phyloP scores from a whole-genome alignment of 2,888 invertebrate species.

The Scaptomyza caliginosa region DNA sequence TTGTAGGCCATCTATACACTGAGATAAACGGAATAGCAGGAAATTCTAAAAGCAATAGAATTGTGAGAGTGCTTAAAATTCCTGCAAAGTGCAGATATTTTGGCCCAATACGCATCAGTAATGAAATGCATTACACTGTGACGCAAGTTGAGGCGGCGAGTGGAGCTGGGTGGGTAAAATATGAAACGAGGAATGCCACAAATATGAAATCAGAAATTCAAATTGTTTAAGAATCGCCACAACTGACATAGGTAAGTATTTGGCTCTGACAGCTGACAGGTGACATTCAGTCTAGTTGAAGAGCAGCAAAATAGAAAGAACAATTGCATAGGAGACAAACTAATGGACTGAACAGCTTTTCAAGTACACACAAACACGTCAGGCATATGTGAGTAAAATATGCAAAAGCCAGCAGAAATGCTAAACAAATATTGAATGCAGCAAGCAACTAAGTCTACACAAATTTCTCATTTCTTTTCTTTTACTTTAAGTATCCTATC shows the following conservation, averaged over 20 bases:
- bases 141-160: background rate
- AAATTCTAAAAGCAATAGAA: too few species aligned
- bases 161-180: background rate
- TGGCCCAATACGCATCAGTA: background rate
- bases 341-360: background rate
- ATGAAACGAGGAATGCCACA: background rate
- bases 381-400: background rate
- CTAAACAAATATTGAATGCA: background rate
- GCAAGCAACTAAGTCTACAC: background rate
- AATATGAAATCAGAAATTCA: slow-evolving; percentile 26
- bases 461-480: too few species aligned
- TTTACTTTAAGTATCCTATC: too few species aligned
- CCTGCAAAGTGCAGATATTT: background rate
- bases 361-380: background rate
- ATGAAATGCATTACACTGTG: background rate
- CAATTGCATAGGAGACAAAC: background rate
- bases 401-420: slow-evolving; percentile 6
- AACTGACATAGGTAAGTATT: slow-evolving; percentile 17
- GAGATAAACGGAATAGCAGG: too few species aligned
- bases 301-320: too few species aligned
- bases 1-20: slow-evolving; percentile 25
- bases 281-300: slow-evolving; percentile 6
- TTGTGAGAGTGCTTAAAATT: too few species aligned
- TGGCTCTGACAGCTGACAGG: slow-evolving; percentile 30
- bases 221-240: slow-evolving; percentile 28